phyloP scores from a whole-genome alignment of 2,797 vertebrate genomes.

The Catharus ustulatus region DNA sequence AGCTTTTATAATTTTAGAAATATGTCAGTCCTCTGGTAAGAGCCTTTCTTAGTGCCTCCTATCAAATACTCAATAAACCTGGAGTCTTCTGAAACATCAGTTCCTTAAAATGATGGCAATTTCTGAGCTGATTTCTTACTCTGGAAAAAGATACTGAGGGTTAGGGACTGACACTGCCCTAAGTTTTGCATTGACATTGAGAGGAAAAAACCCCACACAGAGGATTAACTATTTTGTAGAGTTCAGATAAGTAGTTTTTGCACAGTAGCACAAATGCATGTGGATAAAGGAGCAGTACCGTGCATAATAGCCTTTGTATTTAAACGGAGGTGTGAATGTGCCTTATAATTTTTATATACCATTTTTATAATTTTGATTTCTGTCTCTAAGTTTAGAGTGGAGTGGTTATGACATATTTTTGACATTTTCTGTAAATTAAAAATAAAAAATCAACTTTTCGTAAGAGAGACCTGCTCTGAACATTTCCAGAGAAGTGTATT shows the following conservation, averaged over 20 bases:
- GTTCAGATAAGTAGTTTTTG: neutral
- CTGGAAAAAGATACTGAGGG: neutral
- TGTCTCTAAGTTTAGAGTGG: neutral
- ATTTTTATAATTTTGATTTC: neutral
- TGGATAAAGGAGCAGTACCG: neutral
- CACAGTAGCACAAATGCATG: neutral
- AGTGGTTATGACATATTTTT: neutral
- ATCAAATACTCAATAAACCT: neutral
- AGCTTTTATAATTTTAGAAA: neutral
- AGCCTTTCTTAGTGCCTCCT: neutral
- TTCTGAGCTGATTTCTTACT: neutral
- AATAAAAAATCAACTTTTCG: neutral
- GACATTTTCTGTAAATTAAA: neutral
- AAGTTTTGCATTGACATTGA: neutral
- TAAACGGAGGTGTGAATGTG: neutral
- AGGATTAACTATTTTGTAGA: neutral
- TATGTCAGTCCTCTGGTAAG: neutral
- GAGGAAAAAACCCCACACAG: fast-evolving
- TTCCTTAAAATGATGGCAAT: neutral
- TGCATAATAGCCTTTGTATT: neutral
- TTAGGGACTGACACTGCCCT: fast-evolving
- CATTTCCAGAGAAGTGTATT: neutral
- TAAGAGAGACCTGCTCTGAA: neutral
- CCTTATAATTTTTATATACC: too few relatives aligned
- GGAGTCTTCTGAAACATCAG: neutral